These are phyloP conservation scores for Drosophila merina DNA, from an alignment of 2,888 invertebrate genomes.

Conservation along the genomic window DNA sequence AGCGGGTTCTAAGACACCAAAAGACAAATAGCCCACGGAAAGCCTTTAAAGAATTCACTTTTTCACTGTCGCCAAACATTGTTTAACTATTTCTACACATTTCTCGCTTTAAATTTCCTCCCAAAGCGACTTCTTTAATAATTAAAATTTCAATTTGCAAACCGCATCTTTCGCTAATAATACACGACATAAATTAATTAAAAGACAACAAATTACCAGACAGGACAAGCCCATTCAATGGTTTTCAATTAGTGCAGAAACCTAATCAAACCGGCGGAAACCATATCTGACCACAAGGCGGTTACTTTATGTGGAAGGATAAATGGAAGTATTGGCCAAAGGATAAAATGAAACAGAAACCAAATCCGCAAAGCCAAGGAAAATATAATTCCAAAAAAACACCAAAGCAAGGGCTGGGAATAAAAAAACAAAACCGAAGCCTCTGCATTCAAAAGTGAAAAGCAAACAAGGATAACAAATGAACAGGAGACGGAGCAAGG, in stretches of 20 bases:
- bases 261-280: conserved; percentile 44
- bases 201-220: conserved; percentile 30
- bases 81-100: not conserved
- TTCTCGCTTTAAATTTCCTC: not conserved
- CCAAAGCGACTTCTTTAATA: not conserved
- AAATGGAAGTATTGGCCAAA: conserved; percentile 5
- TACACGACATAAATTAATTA: conserved; percentile 47
- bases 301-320: conserved; percentile 19
- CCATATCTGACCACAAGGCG: conserved; percentile 35
- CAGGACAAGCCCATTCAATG: conserved; percentile 47
- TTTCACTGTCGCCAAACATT: not conserved
- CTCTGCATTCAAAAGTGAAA: conserved; percentile 47
- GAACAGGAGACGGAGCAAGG: conserved; percentile 43
- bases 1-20: conserved; percentile 23
- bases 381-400: conserved; percentile 44
- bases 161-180: conserved; percentile 34
- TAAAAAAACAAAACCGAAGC: conserved; percentile 20
- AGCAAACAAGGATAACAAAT: conserved; percentile 72
- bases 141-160: conserved; percentile 21
- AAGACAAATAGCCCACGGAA: conserved; percentile 29
- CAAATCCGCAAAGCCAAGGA: conserved; percentile 59
- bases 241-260: conserved; percentile 68
- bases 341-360: conserved; percentile 30
- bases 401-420: conserved; percentile 42
- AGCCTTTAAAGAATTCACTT: conserved; percentile 8